A percentile compares a stretch with the other conserved stretches of the same genome.
Evolutionary conservation across 2,113 vertebrate species (phyloP).

Genomic region (Aix galericulata): DNA sequence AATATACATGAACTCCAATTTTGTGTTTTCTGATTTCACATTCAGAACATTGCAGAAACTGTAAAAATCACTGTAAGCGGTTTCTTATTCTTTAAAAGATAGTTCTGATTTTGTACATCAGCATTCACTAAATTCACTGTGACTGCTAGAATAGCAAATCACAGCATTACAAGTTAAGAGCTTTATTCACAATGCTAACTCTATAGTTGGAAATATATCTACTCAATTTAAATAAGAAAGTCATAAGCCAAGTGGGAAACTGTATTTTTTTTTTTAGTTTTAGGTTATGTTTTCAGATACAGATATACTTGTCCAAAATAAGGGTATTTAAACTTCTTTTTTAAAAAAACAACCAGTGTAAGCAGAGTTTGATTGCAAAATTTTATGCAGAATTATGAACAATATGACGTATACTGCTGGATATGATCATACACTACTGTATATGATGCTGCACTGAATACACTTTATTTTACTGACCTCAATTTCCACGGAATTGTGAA

Average conservation of each 20-base stretch:
- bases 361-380: background rate
- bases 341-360: too few relatives aligned
- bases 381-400: background rate
- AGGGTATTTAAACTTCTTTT: background rate
- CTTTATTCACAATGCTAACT: background rate
- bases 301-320: background rate
- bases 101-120: background rate
- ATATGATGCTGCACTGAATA: background rate
- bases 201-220: background rate
- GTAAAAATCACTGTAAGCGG: background rate
- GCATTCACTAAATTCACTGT: background rate
- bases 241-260: background rate
- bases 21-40: background rate
- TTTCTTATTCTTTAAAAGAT: background rate
- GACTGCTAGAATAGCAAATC: background rate
- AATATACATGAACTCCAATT: background rate
- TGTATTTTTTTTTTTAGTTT: background rate
- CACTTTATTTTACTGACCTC: slow-evolving; percentile 82
- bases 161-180: background rate
- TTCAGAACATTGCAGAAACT: background rate
- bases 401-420: background rate
- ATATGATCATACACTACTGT: too few relatives aligned
- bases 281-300: background rate
- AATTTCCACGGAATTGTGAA: slow-evolving; percentile 93
- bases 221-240: background rate